Conservation (phyloP, 2,113 vertebrate species). For the Pavo muticus region DNA sequence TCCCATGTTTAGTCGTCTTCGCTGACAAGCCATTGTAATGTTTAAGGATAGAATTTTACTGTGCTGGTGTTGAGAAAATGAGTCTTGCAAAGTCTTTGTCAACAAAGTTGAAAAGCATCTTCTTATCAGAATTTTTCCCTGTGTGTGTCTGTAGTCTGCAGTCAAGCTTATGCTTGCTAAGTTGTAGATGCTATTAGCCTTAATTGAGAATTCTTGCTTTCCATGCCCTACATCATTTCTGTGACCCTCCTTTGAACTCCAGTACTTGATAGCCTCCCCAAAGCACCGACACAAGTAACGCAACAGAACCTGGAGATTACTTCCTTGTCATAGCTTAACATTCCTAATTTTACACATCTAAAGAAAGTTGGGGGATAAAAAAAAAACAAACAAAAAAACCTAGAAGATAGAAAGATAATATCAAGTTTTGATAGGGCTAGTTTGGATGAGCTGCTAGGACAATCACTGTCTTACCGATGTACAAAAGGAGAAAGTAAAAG, state of each 20-base stretch:
- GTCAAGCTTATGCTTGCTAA: background rate
- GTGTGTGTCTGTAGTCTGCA: background rate
- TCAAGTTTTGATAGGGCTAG: background rate
- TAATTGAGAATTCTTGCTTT: conserved; percentile 18
- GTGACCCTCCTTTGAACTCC: conserved; percentile 43
- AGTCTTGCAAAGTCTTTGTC: background rate
- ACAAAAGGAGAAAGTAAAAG: background rate
- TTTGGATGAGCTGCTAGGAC: background rate
- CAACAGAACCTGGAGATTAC: background rate
- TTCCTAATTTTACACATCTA: background rate
- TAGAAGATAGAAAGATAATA: background rate
- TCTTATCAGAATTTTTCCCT: background rate
- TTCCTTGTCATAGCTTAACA: background rate
- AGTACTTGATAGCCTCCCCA: background rate
- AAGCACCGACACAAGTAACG: background rate
- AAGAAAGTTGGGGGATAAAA: background rate
- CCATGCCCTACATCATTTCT: background rate
- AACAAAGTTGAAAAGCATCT: background rate
- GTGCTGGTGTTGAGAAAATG: background rate
- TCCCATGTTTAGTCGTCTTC: background rate
- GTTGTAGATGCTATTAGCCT: background rate
- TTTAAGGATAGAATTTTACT: background rate
- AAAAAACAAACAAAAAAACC: background rate
- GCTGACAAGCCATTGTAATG: background rate
- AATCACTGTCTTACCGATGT: background rate